Base-by-base conservation (phyloP, 1,140 invertebrate genomes). In the Oryzaephilus surinamensis region DNA sequence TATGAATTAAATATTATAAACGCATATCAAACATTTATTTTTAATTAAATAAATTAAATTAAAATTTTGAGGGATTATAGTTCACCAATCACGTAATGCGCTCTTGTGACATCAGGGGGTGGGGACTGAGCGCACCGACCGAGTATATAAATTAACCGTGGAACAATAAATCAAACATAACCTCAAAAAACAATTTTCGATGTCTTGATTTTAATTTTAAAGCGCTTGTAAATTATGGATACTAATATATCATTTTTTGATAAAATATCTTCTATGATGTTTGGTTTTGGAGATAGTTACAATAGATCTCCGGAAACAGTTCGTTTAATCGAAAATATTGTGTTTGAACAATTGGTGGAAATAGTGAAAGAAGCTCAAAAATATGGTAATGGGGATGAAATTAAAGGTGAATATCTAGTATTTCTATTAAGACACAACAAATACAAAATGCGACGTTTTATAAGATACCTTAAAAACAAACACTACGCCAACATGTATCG, bases 211-310 rank as follows among this genome's bases (percentile, higher is more conserved):
- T 15, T 15, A 13, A 6, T 5, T n/a, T 13, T 29, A 29, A 29
- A 29, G n/a, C n/a, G n/a, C n/a, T n/a, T n/a, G n/a, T n/a, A n/a
- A n/a, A n/a, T n/a, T n/a, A n/a, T n/a, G n/a, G n/a, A n/a, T n/a
- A n/a, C n/a, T n/a, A n/a, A n/a, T n/a, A n/a, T n/a, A n/a, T n/a
- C 66, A 19, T 71, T 65, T 53, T 66, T 62, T 46, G 69, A 70
- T 54, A 73, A 78, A 55, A 77, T 80, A 44, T 75, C 74, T 12
- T 65, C 71, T 41, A 80, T 80, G 76, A 77, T 80, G 78, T 74
- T 76, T 58, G 77, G 77, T 12, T 77, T 81, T 57, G 79, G 79
- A n/a, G 79, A 81, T 50, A 73, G 73, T 55, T 65, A 70, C 13
- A 70, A 71, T 33, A 76, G 77, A 3, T 69, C 78, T 37, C 64